These are phyloP conservation scores for Coreoperca whiteheadi DNA, from an alignment of 2,113 vertebrate genomes.

Conservation along the genomic window DNA sequence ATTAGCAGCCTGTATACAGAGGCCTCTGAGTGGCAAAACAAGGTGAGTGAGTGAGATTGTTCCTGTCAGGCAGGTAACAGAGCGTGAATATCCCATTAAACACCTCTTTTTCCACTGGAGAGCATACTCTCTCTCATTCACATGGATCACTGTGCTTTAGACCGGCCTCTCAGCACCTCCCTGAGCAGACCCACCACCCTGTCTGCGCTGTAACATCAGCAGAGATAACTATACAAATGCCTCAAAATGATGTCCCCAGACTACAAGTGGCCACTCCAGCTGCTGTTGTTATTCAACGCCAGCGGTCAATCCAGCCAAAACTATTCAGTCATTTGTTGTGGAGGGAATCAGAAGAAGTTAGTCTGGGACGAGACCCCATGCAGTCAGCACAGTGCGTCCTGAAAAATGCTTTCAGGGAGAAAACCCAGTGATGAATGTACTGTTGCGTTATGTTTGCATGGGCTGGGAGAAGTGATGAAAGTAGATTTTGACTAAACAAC, in stretches of 20 bases:
- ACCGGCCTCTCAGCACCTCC: conserved; percentile 18
- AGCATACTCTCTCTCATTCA: conserved; percentile 42
- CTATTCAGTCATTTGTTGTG: conserved; percentile 17
- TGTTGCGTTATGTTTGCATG: conserved; percentile 48
- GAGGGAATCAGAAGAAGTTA: conserved; percentile 31
- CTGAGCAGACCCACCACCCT: neutral
- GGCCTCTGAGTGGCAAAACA: conserved; percentile 72
- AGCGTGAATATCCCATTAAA: conserved; percentile 76
- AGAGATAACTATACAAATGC: conserved; percentile 18
- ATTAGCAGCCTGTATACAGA: conserved; percentile 68
- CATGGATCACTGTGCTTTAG: conserved; percentile 46
- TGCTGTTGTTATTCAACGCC: conserved; percentile 15
- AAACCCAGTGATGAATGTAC: conserved; percentile 48
- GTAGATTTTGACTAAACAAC: conserved; percentile 65
- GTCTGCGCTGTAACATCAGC: conserved; percentile 10
- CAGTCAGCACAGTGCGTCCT: conserved; percentile 7
- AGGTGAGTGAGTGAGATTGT: conserved; percentile 73
- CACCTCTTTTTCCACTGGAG: conserved; percentile 49
- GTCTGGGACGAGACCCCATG: conserved; percentile 26
- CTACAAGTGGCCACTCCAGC: neutral
- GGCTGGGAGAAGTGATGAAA: conserved; percentile 52
- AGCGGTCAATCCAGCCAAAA: conserved; percentile 26
- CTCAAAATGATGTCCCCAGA: conserved; percentile 24
- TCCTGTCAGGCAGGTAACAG: conserved; percentile 75
- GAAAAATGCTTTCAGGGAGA: conserved; percentile 31